These are phyloP conservation scores for Phrynocephalus forsythii DNA, from an alignment of 2,797 vertebrate species.

Conservation along the genomic window DNA sequence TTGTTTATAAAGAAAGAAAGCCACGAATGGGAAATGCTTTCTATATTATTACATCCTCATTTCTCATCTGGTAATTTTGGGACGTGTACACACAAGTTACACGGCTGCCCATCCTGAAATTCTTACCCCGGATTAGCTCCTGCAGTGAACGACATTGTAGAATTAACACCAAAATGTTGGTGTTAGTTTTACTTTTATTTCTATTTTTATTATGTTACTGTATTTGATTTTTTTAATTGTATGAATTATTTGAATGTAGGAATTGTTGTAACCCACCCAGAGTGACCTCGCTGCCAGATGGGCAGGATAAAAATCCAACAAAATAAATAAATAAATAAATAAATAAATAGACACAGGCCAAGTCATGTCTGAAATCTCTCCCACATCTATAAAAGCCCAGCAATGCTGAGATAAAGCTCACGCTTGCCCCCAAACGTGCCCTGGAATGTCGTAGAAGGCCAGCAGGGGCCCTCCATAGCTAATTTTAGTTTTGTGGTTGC, in stretches of 20 bases:
- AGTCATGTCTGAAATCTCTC: background rate
- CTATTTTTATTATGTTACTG: no score
- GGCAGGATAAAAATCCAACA: no score
- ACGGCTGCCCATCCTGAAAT: constrained; percentile 43
- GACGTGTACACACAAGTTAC: constrained; percentile 23
- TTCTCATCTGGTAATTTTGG: constrained; percentile 30
- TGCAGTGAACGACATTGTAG: constrained; percentile 16
- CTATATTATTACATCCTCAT: constrained; percentile 22
- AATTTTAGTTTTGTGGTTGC: constrained; percentile 18
- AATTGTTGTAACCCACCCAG: no score
- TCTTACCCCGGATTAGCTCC: constrained; percentile 40
- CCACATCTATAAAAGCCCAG: constrained; percentile 25
- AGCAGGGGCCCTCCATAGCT: background rate
- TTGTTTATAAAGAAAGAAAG: background rate
- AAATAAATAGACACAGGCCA: background rate
- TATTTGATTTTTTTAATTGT: no score
- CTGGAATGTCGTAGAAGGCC: constrained; percentile 6
- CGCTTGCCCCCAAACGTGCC: background rate
- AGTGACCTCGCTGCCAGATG: no score
- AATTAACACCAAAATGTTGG: constrained; percentile 27
- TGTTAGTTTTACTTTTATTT: no score
- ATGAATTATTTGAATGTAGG: no score
- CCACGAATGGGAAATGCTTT: constrained; percentile 1
- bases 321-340: no score
- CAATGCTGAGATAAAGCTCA: constrained; percentile 43